Base-by-base conservation (phyloP, 2,797 vertebrate species). In the Podarcis lilfordi region DNA sequence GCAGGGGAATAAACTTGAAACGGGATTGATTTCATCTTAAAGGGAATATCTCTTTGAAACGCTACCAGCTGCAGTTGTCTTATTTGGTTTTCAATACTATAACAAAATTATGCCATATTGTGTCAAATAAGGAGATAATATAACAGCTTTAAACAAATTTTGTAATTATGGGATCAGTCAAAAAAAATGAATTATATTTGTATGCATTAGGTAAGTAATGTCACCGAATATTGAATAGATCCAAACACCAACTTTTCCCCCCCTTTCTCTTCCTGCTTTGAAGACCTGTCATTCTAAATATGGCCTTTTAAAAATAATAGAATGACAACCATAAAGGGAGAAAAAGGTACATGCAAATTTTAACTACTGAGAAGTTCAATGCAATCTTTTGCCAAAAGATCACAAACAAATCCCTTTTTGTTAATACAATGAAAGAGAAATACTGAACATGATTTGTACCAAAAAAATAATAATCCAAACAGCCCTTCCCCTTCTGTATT, bases 1-100 rank as follows among this genome's bases (percentile, higher is more conserved):
- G 96, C 97, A 90, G 89, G 96, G 97, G 98, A 97, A 97, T 97
- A 96, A 97, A 98, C 98, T 98, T 99, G 97, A 99, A 99, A 98
- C 98, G 96, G 98, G 98, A 98, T 98, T 98, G 98, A 98, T 98
- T 98, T 99, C 97, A 98, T 98, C 98, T 99, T 99, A 97, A 98
- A 99, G 98, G 97, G 98, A 97, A 96, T 85, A 93, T 95, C 95
- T 96, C 98, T 99, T 99, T 99, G 98, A 99, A 99, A 98, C 94
- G 86, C 93, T 97, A 98, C 97, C 98, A 98, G 97, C 98, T 98
- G 98, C 97, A 94, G 97, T 97, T 97, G 97, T 97, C 97, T 97
- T 97, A 97, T 97, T 97, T 96, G 90, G 95, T 97, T 97, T 97
- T 97, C 96, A 96, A 96, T 96, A 97, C 97, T 98, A 97, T 96